Conservation (phyloP, 2,797 vertebrate species). For the Manis pentadactyla region DNA sequence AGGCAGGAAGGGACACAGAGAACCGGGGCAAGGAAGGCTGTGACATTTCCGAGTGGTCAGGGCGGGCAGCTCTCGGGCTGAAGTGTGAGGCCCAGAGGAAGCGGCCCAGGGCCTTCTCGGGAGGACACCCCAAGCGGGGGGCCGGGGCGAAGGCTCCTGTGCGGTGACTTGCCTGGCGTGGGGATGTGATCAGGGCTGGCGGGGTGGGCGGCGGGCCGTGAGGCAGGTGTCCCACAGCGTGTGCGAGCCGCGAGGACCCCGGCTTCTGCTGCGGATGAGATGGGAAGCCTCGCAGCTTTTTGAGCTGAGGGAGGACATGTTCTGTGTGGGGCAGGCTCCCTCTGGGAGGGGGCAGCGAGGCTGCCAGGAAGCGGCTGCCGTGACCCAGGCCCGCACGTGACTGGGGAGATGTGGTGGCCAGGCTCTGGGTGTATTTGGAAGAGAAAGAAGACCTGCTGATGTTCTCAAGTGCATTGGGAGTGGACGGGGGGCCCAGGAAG, state of each 20-base stretch:
- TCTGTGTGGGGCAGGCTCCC: not conserved
- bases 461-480: rapidly evolving
- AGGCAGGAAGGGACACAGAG: not conserved
- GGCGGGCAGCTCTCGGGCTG: not conserved
- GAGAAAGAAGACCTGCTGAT: not conserved
- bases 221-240: too few species aligned
- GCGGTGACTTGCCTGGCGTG: not conserved
- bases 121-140: too few species aligned
- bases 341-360: not conserved
- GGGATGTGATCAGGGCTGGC: too few species aligned
- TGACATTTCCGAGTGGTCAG: not conserved
- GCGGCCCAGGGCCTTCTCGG: not conserved
- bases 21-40: not conserved
- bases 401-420: rapidly evolving
- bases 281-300: not conserved
- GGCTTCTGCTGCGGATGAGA: not conserved
- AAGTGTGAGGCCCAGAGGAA: not conserved
- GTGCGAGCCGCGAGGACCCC: rapidly evolving
- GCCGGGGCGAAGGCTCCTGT: too few species aligned
- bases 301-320: not conserved
- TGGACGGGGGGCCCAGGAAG: not conserved
- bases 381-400: not conserved
- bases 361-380: not conserved
- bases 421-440: not conserved
- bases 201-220: too few species aligned